Base-by-base conservation (phyloP, 2,113 vertebrate genomes). In the Equus quagga region DNA sequence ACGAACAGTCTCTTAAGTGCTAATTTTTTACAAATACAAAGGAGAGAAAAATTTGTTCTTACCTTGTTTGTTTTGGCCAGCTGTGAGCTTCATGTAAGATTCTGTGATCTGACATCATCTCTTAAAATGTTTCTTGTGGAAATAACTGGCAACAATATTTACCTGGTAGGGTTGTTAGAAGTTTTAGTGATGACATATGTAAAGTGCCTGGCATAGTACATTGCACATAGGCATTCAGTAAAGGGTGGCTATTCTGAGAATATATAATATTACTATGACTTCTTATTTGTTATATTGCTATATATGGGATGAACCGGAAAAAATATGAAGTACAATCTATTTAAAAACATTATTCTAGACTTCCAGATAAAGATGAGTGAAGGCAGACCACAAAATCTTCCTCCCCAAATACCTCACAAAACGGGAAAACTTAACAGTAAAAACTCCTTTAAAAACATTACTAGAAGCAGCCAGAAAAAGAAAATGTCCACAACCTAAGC, bases 41-140 rank as follows among this genome's bases (percentile, higher is more conserved):
- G 88, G 51, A 87, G n/a, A 78, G 80, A 94, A 73, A 82, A 81
- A 60, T 70, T 69, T 82, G 24, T 95, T 86, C 44, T 96, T 94
- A 94, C 80, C 19, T 96, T 95, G 46, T 64, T 96, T 81, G 79
- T 96, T 95, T 95, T 86, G 62, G 69, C 28, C 31, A 95, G 41
- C 62, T 90, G 41, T 81, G 4, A 95, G 36, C 64, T 95, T 95
- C 83, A 91, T 21, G 19, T 91, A 72, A 95, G n/a, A 79, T 70
- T 93, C 36, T 92, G 62, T 83, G n/a, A 97, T 89, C 64, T 84
- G 56, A 84, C 33, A 76, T 58, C 33, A 93, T 44, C 44, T 73
- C 18, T 62, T 70, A 83, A 90, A 73, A 49, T 41, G n/a, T 92
- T 86, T 89, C 69, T 96, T 96, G 75, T 86, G 51, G 70, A 79